These are phyloP conservation scores for Eurypyga helias DNA, from an alignment of 2,113 vertebrate species.

Conservation along the genomic window DNA sequence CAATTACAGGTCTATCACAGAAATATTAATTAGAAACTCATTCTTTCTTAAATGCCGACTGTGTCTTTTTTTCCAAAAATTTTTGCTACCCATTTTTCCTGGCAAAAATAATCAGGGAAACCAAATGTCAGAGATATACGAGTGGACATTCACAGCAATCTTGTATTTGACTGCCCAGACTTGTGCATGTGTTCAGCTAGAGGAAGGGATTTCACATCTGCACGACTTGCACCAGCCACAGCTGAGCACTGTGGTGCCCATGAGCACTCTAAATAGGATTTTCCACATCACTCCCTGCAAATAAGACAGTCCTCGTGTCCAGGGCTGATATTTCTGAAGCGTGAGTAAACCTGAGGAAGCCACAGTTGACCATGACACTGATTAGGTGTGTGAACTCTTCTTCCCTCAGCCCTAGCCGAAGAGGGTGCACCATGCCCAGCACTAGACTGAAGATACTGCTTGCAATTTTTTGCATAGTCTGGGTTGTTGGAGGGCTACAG, in stretches of 20 bases:
- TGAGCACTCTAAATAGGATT: neutral
- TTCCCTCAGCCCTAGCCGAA: neutral
- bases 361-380: neutral
- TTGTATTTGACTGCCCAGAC: neutral
- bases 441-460: neutral
- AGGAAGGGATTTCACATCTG: neutral
- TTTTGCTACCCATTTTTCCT: neutral
- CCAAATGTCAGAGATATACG: rapidly evolving
- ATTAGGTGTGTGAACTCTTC: neutral
- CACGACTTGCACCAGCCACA: neutral
- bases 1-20: neutral
- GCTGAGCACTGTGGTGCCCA: neutral
- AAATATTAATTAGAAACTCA: neutral
- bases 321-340: neutral
- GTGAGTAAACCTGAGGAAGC: neutral
- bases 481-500: neutral
- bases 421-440: neutral
- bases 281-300: neutral
- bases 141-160: neutral
- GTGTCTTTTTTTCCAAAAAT: neutral
- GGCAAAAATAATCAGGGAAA: neutral
- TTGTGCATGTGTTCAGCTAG: neutral
- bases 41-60: neutral
- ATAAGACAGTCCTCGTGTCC: neutral
- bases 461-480: neutral